phyloP scores from a whole-genome alignment of 2,888 invertebrate genomes.

The Leptinotarsa juncta region DNA sequence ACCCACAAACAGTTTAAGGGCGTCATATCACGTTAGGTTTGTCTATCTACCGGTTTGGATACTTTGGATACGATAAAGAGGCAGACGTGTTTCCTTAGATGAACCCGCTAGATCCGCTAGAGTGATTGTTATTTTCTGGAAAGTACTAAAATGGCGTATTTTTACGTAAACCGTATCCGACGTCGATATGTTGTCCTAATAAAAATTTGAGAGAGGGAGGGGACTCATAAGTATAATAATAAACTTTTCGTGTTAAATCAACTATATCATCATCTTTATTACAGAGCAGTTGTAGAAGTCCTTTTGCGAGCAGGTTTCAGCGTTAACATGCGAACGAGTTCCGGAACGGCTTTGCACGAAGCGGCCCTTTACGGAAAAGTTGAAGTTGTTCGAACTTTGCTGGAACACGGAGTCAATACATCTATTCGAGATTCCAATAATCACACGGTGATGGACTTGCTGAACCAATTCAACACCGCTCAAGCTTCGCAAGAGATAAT shows the following conservation, averaged over 20 bases:
- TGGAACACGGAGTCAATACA: constrained; percentile 86
- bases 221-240: neutral
- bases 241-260: neutral
- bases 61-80: too few relatives aligned
- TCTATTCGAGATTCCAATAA: constrained; percentile 82
- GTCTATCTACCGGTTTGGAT: too few relatives aligned
- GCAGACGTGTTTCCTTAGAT: too few relatives aligned
- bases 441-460: constrained; percentile 87
- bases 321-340: constrained; percentile 86
- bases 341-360: constrained; percentile 93
- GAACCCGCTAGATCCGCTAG: too few relatives aligned
- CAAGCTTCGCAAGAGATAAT: constrained; percentile 89
- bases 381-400: constrained; percentile 84
- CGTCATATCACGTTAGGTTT: too few relatives aligned
- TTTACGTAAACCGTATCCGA: too few relatives aligned
- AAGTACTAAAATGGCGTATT: too few relatives aligned
- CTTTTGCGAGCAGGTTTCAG: constrained; percentile 87
- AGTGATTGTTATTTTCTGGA: too few relatives aligned
- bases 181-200: too few relatives aligned
- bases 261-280: neutral
- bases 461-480: constrained; percentile 85
- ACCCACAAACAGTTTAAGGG: too few relatives aligned
- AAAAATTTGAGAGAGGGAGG: too few relatives aligned
- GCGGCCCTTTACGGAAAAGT: constrained; percentile 93
- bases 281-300: constrained; percentile 83